These are phyloP conservation scores for Streptopelia turtur DNA, from an alignment of 2,797 vertebrate species.

Conservation along the genomic window DNA sequence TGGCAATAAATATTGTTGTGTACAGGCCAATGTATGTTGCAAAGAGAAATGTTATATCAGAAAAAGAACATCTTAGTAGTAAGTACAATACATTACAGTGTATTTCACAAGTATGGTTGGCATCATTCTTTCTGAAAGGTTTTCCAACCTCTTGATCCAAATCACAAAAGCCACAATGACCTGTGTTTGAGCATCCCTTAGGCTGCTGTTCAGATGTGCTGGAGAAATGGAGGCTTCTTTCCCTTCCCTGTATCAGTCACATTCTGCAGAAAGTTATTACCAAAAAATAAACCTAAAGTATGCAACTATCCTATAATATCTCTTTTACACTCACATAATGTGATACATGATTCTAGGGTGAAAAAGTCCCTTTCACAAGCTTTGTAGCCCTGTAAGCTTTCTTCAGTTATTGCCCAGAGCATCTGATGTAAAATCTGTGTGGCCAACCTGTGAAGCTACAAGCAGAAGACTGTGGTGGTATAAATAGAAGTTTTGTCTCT, in stretches of 20 bases:
- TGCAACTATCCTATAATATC: neutral
- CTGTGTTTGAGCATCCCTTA: neutral
- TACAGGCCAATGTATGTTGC: neutral
- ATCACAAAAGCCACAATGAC: neutral
- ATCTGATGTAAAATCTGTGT: neutral
- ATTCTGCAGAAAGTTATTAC: neutral
- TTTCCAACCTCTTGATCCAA: neutral
- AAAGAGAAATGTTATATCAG: neutral
- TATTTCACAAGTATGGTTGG: neutral
- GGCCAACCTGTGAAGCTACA: neutral
- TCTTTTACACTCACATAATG: neutral
- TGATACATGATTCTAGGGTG: neutral
- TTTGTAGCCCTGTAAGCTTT: neutral
- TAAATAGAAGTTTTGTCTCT: constrained; percentile 20
- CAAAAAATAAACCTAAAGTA: neutral
- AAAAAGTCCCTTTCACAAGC: neutral
- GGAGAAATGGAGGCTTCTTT: neutral
- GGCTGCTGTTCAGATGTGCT: neutral
- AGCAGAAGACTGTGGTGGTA: neutral
- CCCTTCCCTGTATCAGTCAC: neutral
- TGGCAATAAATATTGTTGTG: neutral
- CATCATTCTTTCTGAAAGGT: neutral
- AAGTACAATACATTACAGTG: neutral
- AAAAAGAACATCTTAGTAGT: neutral
- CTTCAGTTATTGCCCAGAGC: neutral